Conservation (phyloP, 2,888 invertebrate species). For the Diploptera punctata region DNA sequence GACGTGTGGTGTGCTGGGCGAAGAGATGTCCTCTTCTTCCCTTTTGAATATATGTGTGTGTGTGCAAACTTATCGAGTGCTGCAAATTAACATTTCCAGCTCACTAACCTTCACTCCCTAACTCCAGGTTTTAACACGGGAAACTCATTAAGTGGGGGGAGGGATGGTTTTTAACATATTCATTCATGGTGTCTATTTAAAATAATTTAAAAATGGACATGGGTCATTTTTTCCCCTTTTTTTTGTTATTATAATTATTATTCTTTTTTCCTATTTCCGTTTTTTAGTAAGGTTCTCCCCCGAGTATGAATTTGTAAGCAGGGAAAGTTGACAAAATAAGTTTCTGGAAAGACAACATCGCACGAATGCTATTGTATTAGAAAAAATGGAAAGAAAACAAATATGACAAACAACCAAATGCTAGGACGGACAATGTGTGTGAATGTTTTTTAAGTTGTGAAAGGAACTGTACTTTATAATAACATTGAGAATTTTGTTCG, state of each 20-base stretch:
- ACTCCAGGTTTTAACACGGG: conserved; percentile 39
- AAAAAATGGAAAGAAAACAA: conserved; percentile 24
- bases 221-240: conserved; percentile 21
- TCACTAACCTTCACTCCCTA: conserved; percentile 37
- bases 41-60: conserved; percentile 26
- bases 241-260: no score
- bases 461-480: conserved; percentile 42
- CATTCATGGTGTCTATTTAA: conserved; percentile 38
- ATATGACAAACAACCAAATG: conserved; percentile 26
- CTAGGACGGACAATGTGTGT: conserved; percentile 42
- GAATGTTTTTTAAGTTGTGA: conserved; percentile 43
- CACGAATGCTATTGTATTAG: conserved; percentile 22
- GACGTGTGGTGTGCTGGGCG: conserved; percentile 27
- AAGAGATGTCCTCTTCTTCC: conserved; percentile 23
- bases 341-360: conserved; percentile 31
- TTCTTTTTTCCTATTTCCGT: background rate
- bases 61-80: conserved; percentile 7
- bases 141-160: conserved; percentile 33
- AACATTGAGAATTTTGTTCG: conserved; percentile 40
- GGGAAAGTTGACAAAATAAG: conserved; percentile 25
- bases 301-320: conserved; percentile 24
- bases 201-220: conserved; percentile 33
- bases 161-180: conserved; percentile 36
- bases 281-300: conserved; percentile 2
- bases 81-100: background rate